Conservation (phyloP, 2,113 vertebrate genomes). For the Mellivora capensis region DNA sequence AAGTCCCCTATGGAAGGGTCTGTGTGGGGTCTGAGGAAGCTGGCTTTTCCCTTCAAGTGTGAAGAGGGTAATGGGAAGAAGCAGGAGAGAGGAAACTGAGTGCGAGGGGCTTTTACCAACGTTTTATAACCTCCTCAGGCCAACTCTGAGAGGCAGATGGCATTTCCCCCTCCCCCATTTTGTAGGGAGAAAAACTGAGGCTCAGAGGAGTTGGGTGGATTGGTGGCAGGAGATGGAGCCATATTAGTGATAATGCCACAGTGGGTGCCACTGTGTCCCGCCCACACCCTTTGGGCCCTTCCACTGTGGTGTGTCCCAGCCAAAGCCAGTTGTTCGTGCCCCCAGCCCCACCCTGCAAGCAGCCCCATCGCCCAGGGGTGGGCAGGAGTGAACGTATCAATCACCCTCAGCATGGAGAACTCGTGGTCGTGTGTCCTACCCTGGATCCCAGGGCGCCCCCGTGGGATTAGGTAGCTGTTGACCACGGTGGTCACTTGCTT, state of each 20-base stretch:
- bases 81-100: neutral
- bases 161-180: neutral
- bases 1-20: neutral
- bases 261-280: neutral
- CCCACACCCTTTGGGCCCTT: neutral
- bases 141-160: neutral
- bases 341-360: accelerated
- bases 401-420: neutral
- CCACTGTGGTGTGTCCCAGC: too few species aligned
- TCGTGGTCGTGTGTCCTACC: accelerated
- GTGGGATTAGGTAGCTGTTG: neutral
- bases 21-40: neutral
- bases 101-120: neutral
- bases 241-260: accelerated
- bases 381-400: neutral
- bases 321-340: neutral
- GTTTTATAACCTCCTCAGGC: neutral
- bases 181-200: neutral
- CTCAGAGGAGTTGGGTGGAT: neutral
- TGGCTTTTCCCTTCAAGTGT: neutral
- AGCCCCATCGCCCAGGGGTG: neutral
- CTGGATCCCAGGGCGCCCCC: neutral
- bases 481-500: neutral
- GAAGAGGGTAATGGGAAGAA: neutral
- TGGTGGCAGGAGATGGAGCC: neutral